Conservation (phyloP, 2,888 invertebrate species). For the Odontomyia ornata region DNA sequence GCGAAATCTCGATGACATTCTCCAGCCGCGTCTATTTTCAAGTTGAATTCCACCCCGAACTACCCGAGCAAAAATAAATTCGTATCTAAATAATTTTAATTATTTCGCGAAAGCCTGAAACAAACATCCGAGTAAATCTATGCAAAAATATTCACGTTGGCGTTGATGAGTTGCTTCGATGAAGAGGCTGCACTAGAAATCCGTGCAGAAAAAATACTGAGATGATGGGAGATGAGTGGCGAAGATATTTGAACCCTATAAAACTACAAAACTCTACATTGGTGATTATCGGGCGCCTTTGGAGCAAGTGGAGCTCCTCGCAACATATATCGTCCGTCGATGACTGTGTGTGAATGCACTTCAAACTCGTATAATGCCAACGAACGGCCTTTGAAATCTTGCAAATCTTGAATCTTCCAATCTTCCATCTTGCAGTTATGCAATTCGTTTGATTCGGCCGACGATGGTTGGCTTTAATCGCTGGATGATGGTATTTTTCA, state of each 20-base stretch:
- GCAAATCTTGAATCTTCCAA: conserved; percentile 10
- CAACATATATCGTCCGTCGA: background rate
- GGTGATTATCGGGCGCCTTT: background rate
- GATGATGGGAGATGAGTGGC: background rate
- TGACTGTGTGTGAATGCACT: too few relatives aligned
- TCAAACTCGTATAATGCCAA: background rate
- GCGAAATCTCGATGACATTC: background rate
- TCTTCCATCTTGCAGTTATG: conserved; percentile 22
- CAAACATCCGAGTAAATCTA: too few relatives aligned
- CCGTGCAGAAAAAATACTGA: background rate
- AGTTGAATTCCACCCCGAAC: too few relatives aligned
- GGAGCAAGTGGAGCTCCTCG: too few relatives aligned
- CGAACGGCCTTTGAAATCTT: conserved; percentile 17
- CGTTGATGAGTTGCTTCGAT: too few relatives aligned
- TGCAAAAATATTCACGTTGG: too few relatives aligned
- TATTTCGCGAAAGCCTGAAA: too few relatives aligned
- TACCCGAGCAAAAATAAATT: too few relatives aligned
- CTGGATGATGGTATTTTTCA: conserved; percentile 15
- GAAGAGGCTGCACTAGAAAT: too few relatives aligned
- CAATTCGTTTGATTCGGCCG: background rate
- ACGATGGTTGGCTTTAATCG: background rate
- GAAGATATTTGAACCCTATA: background rate
- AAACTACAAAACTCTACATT: conserved; percentile 4
- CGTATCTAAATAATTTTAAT: too few relatives aligned
- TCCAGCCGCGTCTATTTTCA: background rate